Evolutionary conservation across 2,113 vertebrate species (phyloP).

Genomic region (Malurus melanocephalus): DNA sequence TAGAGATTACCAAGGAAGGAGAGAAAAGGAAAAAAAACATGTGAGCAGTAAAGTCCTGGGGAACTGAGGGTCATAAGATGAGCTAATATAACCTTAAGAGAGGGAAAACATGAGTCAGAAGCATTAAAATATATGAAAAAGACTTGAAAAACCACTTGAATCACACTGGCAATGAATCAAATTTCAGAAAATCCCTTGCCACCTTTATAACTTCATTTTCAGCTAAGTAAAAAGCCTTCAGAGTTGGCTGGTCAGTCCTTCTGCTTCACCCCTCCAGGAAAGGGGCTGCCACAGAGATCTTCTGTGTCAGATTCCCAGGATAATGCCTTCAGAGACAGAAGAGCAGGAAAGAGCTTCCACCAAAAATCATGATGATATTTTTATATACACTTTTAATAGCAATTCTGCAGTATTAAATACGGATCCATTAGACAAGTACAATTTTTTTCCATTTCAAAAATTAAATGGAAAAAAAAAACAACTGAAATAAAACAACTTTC

Average conservation of each 20-base stretch:
- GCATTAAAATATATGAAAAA: background rate
- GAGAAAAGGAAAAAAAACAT: too few species aligned
- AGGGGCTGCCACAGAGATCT: background rate
- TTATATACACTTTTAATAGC: background rate
- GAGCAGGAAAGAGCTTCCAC: background rate
- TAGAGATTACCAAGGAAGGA: background rate
- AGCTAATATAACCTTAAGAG: background rate
- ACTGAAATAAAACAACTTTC: background rate
- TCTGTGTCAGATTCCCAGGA: background rate
- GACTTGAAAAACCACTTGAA: fast-evolving
- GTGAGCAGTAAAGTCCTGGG: background rate
- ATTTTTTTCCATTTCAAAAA: background rate
- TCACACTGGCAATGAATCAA: background rate
- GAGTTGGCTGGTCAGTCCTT: background rate
- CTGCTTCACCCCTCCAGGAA: background rate
- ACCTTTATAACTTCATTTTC: background rate
- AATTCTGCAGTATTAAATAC: background rate
- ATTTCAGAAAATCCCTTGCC: background rate
- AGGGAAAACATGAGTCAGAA: background rate
- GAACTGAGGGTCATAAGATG: background rate
- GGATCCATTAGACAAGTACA: background rate
- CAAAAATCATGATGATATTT: background rate
- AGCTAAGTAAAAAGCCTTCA: background rate
- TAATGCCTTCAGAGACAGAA: background rate
- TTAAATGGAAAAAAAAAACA: too few species aligned